Conservation (phyloP, 1,140 invertebrate genomes). For the Trialeurodes vaporariorum region DNA sequence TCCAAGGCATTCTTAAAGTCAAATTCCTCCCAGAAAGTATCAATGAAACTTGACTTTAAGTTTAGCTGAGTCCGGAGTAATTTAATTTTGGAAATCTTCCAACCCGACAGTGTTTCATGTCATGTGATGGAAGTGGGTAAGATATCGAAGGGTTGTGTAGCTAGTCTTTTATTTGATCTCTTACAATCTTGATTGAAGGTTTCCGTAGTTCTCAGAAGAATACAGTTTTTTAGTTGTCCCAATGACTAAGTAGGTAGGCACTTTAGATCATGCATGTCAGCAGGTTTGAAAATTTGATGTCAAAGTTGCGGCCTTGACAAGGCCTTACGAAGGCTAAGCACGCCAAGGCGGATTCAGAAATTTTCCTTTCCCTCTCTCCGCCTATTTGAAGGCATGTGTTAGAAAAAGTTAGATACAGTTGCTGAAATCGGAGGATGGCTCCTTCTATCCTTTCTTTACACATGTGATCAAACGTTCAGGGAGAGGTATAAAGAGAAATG, state of each 20-base stretch:
- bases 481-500: too few relatives aligned
- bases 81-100: background rate
- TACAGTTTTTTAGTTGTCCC: background rate
- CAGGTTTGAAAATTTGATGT: background rate
- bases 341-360: too few relatives aligned
- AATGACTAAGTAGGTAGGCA: too few relatives aligned
- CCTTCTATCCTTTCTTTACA: background rate
- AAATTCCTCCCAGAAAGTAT: background rate
- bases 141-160: too few relatives aligned
- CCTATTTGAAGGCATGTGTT: background rate
- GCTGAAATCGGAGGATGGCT: background rate
- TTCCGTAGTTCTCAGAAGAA: background rate
- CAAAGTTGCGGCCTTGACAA: too few relatives aligned
- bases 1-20: background rate
- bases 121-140: background rate
- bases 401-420: background rate
- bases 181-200: too few relatives aligned
- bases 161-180: too few relatives aligned
- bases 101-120: background rate
- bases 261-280: background rate
- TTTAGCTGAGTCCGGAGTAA: background rate
- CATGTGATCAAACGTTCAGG: background rate
- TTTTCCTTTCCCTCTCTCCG: background rate
- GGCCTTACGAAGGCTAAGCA: too few relatives aligned
- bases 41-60: background rate